A percentile compares a stretch with the other conserved stretches of the same genome.
Evolutionary conservation across 1,140 invertebrate species (phyloP).

Genomic region (Platyura marginata): DNA sequence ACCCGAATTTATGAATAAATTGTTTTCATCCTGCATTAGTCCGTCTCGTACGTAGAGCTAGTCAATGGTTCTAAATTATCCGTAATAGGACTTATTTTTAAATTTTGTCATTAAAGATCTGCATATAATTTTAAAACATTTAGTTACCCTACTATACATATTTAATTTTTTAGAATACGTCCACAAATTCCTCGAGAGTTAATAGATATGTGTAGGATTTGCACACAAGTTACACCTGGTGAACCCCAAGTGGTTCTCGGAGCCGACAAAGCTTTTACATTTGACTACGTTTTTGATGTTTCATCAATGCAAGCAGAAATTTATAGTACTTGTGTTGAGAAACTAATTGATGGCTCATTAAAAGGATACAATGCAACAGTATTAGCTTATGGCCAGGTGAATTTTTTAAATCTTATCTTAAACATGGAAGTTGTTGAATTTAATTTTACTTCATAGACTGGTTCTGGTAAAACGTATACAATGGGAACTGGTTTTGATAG

Average conservation of each 20-base stretch:
- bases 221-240: constrained; percentile 68
- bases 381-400: constrained; percentile 82
- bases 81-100: neutral
- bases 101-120: neutral
- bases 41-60: neutral
- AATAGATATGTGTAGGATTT: constrained; percentile 87
- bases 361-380: constrained; percentile 92
- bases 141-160: neutral
- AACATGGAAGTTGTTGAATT: neutral
- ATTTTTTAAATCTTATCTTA: constrained; percentile 7
- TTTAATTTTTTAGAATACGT: constrained; percentile 54
- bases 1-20: too few relatives aligned
- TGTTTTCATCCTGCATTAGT: neutral
- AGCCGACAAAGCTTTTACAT: constrained; percentile 90
- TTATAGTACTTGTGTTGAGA: constrained; percentile 70
- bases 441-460: constrained; percentile 44
- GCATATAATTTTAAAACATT: neutral
- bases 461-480: constrained; percentile 94
- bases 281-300: constrained; percentile 87
- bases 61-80: neutral
- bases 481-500: constrained; percentile 98
- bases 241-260: constrained; percentile 87
- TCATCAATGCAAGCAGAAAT: constrained; percentile 50
- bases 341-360: constrained; percentile 72
- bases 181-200: constrained; percentile 83